Base-by-base conservation (phyloP, 2,888 invertebrate species). In the Mesorhabditis sp. region DNA sequence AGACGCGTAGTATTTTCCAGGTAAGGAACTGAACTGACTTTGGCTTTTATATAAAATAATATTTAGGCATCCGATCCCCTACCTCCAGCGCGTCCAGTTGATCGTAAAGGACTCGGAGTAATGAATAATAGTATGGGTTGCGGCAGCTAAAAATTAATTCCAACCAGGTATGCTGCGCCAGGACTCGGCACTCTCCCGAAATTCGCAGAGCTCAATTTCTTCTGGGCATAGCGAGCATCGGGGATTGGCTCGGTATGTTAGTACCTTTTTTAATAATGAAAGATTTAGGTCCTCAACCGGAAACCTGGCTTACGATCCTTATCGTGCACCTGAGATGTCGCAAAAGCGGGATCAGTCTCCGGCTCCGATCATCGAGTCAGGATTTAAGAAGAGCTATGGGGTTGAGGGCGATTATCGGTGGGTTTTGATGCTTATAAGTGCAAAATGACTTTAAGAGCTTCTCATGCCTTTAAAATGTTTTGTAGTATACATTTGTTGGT, bases 1-100 rank as follows among this genome's bases (percentile, higher is more conserved):
- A 50, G n/a, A 50, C 58, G 7, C 58, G 58, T 50, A 50, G 58
- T n/a, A 50, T 50, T 50, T 50, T 50, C 58, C 58, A 50, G 58
- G 58, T 50, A 13, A 2, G n/a, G 28, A 28, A 28, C 28, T 28
- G 28, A 28, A 28, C 28, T 28, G 28, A 28, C 1, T 28, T 28
- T 28, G 28, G 28, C 28, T 28, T 28, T 28, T 28, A 28, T 50
- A 50, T 50, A 50, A 50, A 50, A 13, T 13, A 50, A 50, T 50
- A 50, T 50, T 13, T 50, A 50, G 58, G 58, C 58, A 50, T 50
- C n/a, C 58, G 58, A 28, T 2, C 28, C 28, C 28, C 28, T 28
- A 28, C 28, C 28, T 1, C 28, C 28, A 28, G 28, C 28, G 1
- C 28, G 28, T 28, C 28, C 28, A 1, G 28, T 28, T 1, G 58